Base-by-base conservation (phyloP, 2,797 vertebrate genomes). In the Pipistrellus nathusii region DNA sequence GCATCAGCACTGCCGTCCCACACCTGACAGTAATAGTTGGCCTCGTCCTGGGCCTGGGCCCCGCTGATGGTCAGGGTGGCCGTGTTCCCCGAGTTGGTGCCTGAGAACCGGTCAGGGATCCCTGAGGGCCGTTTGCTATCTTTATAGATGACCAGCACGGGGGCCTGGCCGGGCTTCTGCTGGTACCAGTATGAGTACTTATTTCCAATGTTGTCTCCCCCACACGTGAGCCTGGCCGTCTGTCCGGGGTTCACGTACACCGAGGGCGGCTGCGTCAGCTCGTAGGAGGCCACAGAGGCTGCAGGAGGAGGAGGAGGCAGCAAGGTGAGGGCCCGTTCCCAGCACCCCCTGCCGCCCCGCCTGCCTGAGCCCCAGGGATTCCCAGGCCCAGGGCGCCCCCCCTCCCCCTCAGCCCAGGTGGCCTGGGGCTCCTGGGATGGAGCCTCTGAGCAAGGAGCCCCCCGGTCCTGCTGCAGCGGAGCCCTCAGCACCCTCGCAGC, bases 1-100 rank as follows among this genome's bases (percentile, higher is more conserved):
- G 23, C 2, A 4, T 10, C 0, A 66, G 1, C 6, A 32, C 0
- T 15, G 3, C 12, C 2, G 0, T 44, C 7, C 9, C 20, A 38
- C 3, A 5, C 13, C 4, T 2, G 6, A 57, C 80, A 93, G 38
- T 88, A 86, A 35, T 87, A 95, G 51, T 53, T 30, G 7, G 53
- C 77, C 48, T 94, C 10, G 0, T 94, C 55, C 5, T 76, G 27
- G 0, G 32, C 23, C 82, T 5, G 17, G 23, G 11, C 17, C 15
- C 32, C 10, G 2, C 73, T 77, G 73, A 77, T 32, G 73, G 48
- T 77, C 66, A 71, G 48, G 25, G 66, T 53, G 46, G 27, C 57
- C 1, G 0, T 44, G 27, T 66, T 27, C 1, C 1, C 69, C 3
- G 32, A 84, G 3, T 3, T 14, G 10, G 89, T 55, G 46, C 35